Evolutionary conservation across 2,113 vertebrate genomes (phyloP).

Genomic region (Perccottus glenii): DNA sequence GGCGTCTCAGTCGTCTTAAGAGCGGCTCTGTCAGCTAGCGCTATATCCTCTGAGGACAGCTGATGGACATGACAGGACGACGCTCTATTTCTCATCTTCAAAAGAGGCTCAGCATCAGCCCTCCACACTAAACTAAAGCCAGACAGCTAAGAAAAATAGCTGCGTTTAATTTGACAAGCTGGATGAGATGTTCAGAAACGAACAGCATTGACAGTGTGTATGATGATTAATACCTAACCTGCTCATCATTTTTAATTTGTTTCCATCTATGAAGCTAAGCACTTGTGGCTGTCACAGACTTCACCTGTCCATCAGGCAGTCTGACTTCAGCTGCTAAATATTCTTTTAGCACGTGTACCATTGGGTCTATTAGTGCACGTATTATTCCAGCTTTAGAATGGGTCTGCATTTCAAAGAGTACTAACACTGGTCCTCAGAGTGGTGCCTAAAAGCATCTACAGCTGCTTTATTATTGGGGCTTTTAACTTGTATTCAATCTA

Average conservation of each 20-base stretch:
- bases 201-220: constrained; percentile 12
- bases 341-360: not conserved
- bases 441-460: too few relatives aligned
- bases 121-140: constrained; percentile 3
- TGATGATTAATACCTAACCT: constrained; percentile 22
- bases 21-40: constrained; percentile 11
- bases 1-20: not conserved
- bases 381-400: not conserved
- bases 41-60: constrained; percentile 21
- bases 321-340: not conserved
- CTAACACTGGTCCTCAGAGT: too few relatives aligned
- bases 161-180: constrained; percentile 23
- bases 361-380: not conserved
- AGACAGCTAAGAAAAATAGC: not conserved
- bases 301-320: constrained; percentile 4
- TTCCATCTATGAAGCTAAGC: constrained; percentile 14
- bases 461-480: too few relatives aligned
- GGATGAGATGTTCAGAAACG: constrained; percentile 10
- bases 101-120: constrained; percentile 6
- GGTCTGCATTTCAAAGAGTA: not conserved
- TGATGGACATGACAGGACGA: constrained; percentile 38
- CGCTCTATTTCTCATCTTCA: constrained; percentile 21
- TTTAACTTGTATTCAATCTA: too few relatives aligned
- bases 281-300: not conserved
- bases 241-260: constrained; percentile 43